Evolutionary conservation across 2,797 vertebrate species (phyloP).

Genomic region (Prunella strophiata): DNA sequence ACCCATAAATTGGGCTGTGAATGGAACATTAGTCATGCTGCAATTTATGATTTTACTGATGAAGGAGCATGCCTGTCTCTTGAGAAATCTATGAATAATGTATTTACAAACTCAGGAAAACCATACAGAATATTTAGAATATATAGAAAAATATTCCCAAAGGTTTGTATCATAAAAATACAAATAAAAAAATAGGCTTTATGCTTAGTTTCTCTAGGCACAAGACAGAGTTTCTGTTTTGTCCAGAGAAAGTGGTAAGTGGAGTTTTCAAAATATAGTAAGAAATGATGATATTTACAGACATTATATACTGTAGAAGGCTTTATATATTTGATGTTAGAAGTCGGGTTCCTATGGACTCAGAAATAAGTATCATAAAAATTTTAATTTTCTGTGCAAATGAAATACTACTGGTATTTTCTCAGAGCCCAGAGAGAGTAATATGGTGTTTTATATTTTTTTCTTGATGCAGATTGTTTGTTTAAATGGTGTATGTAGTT

Average conservation of each 20-base stretch:
- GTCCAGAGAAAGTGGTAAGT: not conserved
- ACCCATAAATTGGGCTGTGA: not conserved
- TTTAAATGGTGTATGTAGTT: not conserved
- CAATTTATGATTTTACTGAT: not conserved
- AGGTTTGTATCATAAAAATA: not conserved
- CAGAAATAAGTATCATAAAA: not conserved
- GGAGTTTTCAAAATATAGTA: not conserved
- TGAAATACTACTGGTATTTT: not conserved
- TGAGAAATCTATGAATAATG: not conserved
- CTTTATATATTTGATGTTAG: not conserved
- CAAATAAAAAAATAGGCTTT: not conserved
- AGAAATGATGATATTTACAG: not conserved
- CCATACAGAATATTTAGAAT: not conserved
- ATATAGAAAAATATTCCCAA: not conserved
- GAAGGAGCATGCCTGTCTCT: not conserved
- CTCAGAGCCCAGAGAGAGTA: not conserved
- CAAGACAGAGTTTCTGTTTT: not conserved
- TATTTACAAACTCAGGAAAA: not conserved
- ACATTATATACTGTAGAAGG: not conserved
- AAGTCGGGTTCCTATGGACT: not conserved
- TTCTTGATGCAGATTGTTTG: not conserved
- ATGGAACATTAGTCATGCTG: not conserved
- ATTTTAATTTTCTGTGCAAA: not conserved
- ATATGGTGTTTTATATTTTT: not conserved
- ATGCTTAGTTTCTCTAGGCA: not conserved